Conservation (phyloP, 2,797 vertebrate species). For the Syngnathus rostellatus region DNA sequence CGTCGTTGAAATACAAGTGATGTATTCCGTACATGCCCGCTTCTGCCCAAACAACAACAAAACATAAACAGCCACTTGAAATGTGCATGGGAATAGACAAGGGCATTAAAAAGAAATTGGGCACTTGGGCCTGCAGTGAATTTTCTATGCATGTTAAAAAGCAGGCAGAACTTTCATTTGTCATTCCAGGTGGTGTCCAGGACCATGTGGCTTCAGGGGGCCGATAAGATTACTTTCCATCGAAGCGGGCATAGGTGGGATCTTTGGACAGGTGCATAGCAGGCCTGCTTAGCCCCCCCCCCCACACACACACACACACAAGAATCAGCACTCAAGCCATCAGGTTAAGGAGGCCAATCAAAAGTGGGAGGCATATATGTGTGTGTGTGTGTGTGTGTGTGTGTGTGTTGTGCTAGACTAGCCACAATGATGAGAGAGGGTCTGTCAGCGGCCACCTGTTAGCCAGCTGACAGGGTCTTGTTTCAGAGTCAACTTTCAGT, state of each 20-base stretch:
- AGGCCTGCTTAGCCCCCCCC: conserved; percentile 15
- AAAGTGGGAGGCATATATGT: conserved; percentile 11
- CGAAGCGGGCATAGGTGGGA: conserved; percentile 39
- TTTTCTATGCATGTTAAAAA: not conserved
- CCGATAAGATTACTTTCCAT: conserved; percentile 56
- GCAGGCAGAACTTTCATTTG: too few relatives aligned
- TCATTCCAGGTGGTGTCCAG: conserved; percentile 52
- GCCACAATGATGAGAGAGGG: conserved; percentile 65
- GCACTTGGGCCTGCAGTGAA: conserved; percentile 18
- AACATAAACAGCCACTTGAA: too few relatives aligned
- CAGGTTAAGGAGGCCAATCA: conserved; percentile 6
- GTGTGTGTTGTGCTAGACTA: conserved; percentile 32
- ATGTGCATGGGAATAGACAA: too few relatives aligned
- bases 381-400: conserved; percentile 23
- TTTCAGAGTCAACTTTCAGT: conserved; percentile 58
- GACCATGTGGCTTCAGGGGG: conserved; percentile 29
- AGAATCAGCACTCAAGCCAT: conserved; percentile 1
- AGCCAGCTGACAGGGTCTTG: conserved; percentile 70
- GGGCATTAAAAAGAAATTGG: too few relatives aligned
- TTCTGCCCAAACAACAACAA: too few relatives aligned
- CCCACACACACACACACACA: conserved; percentile 3
- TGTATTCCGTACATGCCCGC: too few relatives aligned
- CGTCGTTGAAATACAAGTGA: too few relatives aligned
- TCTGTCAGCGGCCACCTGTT: conserved; percentile 72
- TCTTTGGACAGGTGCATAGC: conserved; percentile 56